Base-by-base conservation (phyloP, 2,888 invertebrate species). In the Diogma glabrata region DNA sequence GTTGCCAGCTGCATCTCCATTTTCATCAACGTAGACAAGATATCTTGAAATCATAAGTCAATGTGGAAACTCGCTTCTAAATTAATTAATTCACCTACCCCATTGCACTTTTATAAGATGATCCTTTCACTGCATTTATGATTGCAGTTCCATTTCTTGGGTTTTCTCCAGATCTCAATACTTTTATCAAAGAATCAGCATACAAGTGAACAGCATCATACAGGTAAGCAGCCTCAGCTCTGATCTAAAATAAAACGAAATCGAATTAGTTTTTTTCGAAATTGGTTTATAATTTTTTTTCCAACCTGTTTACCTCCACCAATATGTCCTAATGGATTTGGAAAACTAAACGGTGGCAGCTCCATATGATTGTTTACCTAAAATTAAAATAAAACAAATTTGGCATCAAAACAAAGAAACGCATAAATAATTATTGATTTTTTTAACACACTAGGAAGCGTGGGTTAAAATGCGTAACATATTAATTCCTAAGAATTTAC, bases 201-300 rank as follows among this genome's bases (percentile, higher is more conserved):
- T 96, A 96, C 56, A 95, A 77, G 76, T 87, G 84, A 47, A 96
- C 89, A 0, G 96, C 89, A 67, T 95, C 95, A 68, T 94, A 94
- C 20, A 91, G 77, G 76, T 93, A 92, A 28, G 89, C 92, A 14
- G 93, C 93, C 66, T 88, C 88, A 51, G 87, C 84, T 55, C 84
- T 82, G 63, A 89, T 87, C 88, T 90, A 16, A 22, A 22, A 28
- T 40, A 36, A 22, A 22, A 16, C 24, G 19, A 20, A n/a, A 51
- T 8, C n/a, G 10, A 22, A 45, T 10, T 10, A 47, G 19, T 23
- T 7, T 19, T 7, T 5, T 52, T 10, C 6, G 6, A 24, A 24
- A 24, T 7, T 24, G 24, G 6, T 7, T 7, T 24, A 24, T 24
- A 46, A 16, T 9, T 10, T 3, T 16, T 38, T 38, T 17, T 12